Base-by-base conservation (phyloP, 2,113 vertebrate species). In the Lepus americanus region DNA sequence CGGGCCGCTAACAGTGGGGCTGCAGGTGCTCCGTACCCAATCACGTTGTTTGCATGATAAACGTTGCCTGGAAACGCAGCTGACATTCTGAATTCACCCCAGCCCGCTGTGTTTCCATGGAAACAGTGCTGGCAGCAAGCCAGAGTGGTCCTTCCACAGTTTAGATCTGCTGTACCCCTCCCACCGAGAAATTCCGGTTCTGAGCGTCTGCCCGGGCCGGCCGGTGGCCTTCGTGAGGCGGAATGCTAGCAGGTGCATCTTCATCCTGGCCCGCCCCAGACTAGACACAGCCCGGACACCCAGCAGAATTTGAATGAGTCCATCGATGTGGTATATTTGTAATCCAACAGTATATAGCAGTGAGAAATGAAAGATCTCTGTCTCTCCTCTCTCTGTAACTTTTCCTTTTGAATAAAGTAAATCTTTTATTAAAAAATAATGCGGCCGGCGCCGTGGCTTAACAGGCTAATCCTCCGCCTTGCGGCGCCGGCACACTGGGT, bases 61-160 rank as follows among this genome's bases (percentile, higher is more conserved):
- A 36, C 29, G 11, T 87, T 81, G 67, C 61, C 76, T 69, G 61
- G 87, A 69, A 69, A 90, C 67, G 31, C 74, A 81, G 81, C 87
- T 76, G 67, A 27, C 7, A 6, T 73, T 72, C 86, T 31, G 3
- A 66, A 49, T 73, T 55, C 73, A 79, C 67, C 59, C 51, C 69
- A 80, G 36, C 36, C 31, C 74, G 3, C 31, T 51, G 23, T 17
- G 49, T 93, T 86, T 44, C 95, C 92, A 69, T 4, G 39, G 92
- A 87, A 93, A 90, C 61, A 3, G 19, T 76, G 74, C 59, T 51
- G 4, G 36, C 22, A 69, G 61, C 73, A 69, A 90, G 87, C 67
- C 81, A n/a, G 55, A 84, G 29, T 36, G 73, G 64, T 23, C 9
- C 49, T 82, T 55, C 49, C 25, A 66, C 6, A 61, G 86, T 49